These are phyloP conservation scores for Drosophila prolongata DNA, from an alignment of 2,888 invertebrate species.

Conservation along the genomic window DNA sequence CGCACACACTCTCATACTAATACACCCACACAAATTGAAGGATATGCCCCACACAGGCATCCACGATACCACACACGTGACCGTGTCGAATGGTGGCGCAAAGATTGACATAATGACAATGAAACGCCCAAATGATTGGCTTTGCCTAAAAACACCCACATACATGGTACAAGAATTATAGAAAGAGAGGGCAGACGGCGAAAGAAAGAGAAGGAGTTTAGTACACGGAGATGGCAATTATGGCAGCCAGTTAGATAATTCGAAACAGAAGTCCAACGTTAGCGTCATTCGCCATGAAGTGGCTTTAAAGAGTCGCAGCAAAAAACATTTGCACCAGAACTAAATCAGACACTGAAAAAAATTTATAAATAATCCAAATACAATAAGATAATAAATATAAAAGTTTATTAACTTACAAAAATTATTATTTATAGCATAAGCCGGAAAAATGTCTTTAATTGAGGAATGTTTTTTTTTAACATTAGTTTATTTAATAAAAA, in stretches of 20 bases:
- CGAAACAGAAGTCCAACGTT: slow-evolving; percentile 61
- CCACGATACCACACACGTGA: slow-evolving; percentile 44
- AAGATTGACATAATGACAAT: slow-evolving; percentile 78
- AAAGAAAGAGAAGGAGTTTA: background rate
- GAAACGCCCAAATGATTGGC: slow-evolving; percentile 76
- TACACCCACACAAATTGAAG: slow-evolving; percentile 21
- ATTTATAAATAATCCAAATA: background rate
- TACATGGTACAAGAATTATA: slow-evolving; percentile 21
- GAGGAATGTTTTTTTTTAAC: no score
- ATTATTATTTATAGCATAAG: no score
- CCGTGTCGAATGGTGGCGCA: slow-evolving; percentile 44
- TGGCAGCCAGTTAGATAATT: slow-evolving; percentile 65
- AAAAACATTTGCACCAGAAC: slow-evolving; percentile 13
- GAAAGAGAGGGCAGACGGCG: slow-evolving; percentile 15
- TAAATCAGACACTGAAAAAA: background rate
- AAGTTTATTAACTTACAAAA: no score
- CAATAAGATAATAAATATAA: no score
- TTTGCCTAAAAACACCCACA: slow-evolving; percentile 43
- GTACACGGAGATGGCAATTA: slow-evolving; percentile 54
- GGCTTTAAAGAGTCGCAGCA: slow-evolving; percentile 63
- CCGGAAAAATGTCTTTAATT: no score
- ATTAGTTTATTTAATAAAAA: no score
- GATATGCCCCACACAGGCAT: slow-evolving; percentile 27
- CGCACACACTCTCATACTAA: slow-evolving; percentile 38
- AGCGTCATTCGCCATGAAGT: slow-evolving; percentile 41